Conservation (phyloP, 2,888 invertebrate genomes). For the Perizoma affinitatum region DNA sequence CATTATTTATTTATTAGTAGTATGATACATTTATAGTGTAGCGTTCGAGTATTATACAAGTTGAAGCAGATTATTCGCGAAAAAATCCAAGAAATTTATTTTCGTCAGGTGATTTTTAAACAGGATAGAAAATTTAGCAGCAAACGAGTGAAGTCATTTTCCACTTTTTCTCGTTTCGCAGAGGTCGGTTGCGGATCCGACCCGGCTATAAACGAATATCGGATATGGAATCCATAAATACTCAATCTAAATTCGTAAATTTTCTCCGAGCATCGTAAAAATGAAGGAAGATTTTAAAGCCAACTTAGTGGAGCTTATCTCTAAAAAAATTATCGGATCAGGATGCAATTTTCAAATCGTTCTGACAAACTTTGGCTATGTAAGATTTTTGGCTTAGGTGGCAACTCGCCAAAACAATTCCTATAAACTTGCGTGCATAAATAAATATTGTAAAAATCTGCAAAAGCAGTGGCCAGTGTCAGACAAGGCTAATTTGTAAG, state of each 20-base stretch:
- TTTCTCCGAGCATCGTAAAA: slow-evolving; percentile 66
- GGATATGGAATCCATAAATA: slow-evolving; percentile 75
- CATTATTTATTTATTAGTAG: too few relatives aligned
- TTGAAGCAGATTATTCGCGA: neutral
- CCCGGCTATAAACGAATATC: slow-evolving; percentile 70
- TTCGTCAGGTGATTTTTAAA: slow-evolving; percentile 1
- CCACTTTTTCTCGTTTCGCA: slow-evolving; percentile 54
- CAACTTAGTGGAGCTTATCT: slow-evolving; percentile 61
- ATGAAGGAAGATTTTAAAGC: slow-evolving; percentile 68
- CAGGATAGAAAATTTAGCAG: slow-evolving; percentile 28
- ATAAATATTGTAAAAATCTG: too few relatives aligned
- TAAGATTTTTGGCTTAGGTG: too few relatives aligned
- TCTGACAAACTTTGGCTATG: too few relatives aligned
- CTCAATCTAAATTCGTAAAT: slow-evolving; percentile 76
- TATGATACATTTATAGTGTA: too few relatives aligned
- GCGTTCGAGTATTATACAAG: too few relatives aligned
- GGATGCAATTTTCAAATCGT: slow-evolving; percentile 8
- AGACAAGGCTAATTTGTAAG: too few relatives aligned
- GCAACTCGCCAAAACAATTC: too few relatives aligned
- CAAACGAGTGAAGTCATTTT: slow-evolving; percentile 53
- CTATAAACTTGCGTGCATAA: too few relatives aligned
- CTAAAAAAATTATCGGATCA: slow-evolving; percentile 42
- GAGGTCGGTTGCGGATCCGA: slow-evolving; percentile 55
- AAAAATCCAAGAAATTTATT: neutral
- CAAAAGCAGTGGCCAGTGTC: too few relatives aligned